Percentiles rank a stretch among this genome's conserved stretches.
Evolutionary conservation across 2,113 vertebrate genomes (phyloP).

Genomic region (Brachypodius melanocephalos): DNA sequence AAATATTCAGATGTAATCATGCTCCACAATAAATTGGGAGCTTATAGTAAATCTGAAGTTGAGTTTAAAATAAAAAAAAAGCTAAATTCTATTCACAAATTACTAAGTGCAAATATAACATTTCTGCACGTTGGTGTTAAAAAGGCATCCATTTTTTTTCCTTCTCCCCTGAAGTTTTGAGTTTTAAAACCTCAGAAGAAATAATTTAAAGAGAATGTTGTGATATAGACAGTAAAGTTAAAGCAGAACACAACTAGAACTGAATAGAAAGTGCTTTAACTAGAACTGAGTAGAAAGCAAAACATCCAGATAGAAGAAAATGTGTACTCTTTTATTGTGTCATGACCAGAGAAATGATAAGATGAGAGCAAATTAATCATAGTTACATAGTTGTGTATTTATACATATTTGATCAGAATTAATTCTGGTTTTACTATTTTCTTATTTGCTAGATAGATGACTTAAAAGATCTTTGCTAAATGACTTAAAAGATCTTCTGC

Average conservation of each 20-base stretch:
- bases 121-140: background rate
- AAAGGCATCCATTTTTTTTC: background rate
- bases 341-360: background rate
- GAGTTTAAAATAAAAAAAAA: background rate
- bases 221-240: background rate
- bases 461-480: background rate
- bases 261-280: background rate
- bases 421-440: background rate
- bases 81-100: background rate
- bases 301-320: background rate
- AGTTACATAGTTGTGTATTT: background rate
- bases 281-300: background rate
- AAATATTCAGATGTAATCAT: background rate
- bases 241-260: background rate
- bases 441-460: background rate
- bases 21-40: background rate
- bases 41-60: background rate
- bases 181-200: background rate
- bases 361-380: background rate
- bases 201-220: background rate
- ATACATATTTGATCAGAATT: background rate
- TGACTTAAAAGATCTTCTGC: background rate
- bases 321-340: background rate
- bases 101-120: background rate
- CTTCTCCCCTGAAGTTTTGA: background rate